Conservation (phyloP, 2,888 invertebrate species). For the Morinoia aosen region DNA sequence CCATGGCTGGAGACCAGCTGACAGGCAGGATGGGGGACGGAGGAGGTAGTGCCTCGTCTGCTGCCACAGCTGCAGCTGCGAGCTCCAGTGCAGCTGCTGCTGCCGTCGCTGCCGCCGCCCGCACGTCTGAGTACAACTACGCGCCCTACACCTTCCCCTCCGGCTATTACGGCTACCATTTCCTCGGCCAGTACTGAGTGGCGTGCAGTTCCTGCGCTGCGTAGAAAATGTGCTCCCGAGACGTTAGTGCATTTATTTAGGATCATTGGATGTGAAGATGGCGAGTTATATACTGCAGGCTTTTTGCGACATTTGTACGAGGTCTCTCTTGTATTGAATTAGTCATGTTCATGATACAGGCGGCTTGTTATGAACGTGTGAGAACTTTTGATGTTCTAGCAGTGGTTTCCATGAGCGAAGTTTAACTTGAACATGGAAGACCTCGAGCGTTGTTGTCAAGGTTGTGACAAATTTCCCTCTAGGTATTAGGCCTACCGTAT, state of each 20-base stretch:
- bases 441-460: not conserved
- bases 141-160: conserved; percentile 66
- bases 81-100: conserved; percentile 51
- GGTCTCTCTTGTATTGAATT: too few relatives aligned
- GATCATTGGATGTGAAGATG: too few relatives aligned
- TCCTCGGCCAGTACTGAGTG: conserved; percentile 65
- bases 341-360: too few relatives aligned
- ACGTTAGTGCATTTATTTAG: not conserved
- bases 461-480: not conserved
- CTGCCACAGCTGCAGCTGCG: conserved; percentile 31
- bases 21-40: conserved; percentile 60
- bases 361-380: not conserved
- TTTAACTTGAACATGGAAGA: not conserved
- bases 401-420: not conserved
- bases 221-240: not conserved
- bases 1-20: not conserved
- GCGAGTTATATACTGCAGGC: too few relatives aligned
- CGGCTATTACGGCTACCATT: conserved; percentile 66
- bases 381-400: not conserved
- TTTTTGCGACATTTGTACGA: too few relatives aligned
- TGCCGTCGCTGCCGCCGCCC: conserved; percentile 51
- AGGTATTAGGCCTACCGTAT: not conserved
- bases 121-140: conserved; percentile 65
- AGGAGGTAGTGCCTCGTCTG: not conserved
- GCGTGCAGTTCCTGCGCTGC: not conserved